Percentiles rank a stretch among this genome's conserved stretches.
These are phyloP conservation scores for Drosophila buzzatii DNA, from an alignment of 2,888 invertebrate species.

Conservation along the genomic window DNA sequence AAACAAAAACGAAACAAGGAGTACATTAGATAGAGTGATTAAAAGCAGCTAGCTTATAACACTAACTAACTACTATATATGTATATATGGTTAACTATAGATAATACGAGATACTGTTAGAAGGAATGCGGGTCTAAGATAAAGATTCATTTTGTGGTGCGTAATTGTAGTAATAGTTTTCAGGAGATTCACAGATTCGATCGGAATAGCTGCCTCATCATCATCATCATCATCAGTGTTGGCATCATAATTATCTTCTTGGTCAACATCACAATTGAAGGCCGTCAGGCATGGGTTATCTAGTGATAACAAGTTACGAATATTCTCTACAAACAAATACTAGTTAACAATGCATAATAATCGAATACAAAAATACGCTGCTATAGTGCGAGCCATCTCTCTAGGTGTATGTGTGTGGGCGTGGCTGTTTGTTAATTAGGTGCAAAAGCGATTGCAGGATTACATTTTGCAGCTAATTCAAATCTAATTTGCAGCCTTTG, in stretches of 20 bases:
- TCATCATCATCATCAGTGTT: conserved; percentile 5
- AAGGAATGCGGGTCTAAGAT: neutral
- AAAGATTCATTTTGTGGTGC: no score
- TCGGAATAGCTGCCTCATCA: conserved; percentile 17
- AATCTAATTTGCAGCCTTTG: conserved; percentile 39
- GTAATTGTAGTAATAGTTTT: conserved; percentile 13
- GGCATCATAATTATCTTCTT: conserved; percentile 7
- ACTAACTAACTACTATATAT: conserved; percentile 4
- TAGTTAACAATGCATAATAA: conserved; percentile 36
- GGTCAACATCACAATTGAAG: conserved; percentile 49
- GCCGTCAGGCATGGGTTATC: conserved; percentile 34
- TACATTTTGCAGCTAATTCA: conserved; percentile 25
- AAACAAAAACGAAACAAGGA: neutral
- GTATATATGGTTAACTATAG: neutral
- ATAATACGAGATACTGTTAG: conserved; percentile 21
- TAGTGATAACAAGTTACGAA: conserved; percentile 32
- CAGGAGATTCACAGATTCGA: conserved; percentile 45
- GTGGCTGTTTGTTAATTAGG: neutral
- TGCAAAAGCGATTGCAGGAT: conserved; percentile 29
- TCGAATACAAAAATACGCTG: conserved; percentile 24
- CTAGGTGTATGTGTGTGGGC: neutral
- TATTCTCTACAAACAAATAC: conserved; percentile 38
- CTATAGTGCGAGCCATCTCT: conserved; percentile 1
- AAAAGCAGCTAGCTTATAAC: conserved; percentile 24
- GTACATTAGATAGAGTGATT: neutral